phyloP scores from a whole-genome alignment of 37 sponge, comb jelly and placozoan species.

The Haliclona indistincta region DNA sequence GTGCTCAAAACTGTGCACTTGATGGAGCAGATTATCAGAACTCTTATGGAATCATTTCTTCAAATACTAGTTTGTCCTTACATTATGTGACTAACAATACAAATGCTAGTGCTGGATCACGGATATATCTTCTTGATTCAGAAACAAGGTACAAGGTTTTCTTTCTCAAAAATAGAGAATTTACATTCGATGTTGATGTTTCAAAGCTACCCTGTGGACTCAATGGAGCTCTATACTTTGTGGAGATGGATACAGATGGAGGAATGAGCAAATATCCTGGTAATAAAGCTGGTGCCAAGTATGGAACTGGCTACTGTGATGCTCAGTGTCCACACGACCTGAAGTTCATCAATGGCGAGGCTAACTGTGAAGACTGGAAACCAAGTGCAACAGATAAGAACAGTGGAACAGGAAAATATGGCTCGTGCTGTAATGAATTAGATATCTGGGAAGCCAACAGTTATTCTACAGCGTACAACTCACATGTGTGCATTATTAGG shows the following conservation, averaged over 20 bases:
- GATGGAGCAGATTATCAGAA: conserved; percentile 31
- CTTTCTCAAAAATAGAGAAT: conserved; percentile 22
- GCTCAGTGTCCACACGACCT: conserved; percentile 34
- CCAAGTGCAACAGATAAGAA: neutral
- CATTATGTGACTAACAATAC: conserved; percentile 28
- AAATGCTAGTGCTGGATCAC: conserved; percentile 4
- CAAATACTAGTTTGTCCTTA: conserved; percentile 1
- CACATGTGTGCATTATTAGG: conserved; percentile 18
- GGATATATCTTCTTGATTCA: conserved; percentile 26
- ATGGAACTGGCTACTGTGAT: conserved; percentile 38
- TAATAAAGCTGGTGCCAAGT: conserved; percentile 28
- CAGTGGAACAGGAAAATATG: neutral
- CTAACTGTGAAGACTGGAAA: conserved; percentile 21
- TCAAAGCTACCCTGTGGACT: conserved; percentile 32
- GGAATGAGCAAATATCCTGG: conserved; percentile 22
- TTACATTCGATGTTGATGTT: conserved; percentile 33
- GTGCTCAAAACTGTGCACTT: conserved; percentile 40
- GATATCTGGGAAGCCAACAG: conserved; percentile 13
- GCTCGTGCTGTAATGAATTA: conserved; percentile 3
- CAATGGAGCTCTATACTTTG: conserved; percentile 27
- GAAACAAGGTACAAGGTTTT: conserved; percentile 19
- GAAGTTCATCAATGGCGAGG: conserved; percentile 35
- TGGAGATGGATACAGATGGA: conserved; percentile 27
- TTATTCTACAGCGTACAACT: conserved; percentile 10
- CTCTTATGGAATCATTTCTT: conserved; percentile 16